Conservation (phyloP, 2,888 invertebrate species). For the Empis stercorea region DNA sequence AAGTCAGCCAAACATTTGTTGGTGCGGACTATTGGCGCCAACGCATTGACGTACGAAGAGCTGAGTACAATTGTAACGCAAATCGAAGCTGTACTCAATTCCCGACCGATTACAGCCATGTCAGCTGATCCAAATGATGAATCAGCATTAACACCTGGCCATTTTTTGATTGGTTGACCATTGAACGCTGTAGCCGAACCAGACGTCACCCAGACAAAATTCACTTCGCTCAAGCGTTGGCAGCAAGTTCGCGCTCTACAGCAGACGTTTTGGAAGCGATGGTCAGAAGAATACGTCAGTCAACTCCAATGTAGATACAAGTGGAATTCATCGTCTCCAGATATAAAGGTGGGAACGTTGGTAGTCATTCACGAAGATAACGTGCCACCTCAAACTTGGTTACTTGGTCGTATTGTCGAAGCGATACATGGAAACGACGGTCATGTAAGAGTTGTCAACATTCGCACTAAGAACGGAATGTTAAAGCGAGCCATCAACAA, state of each 20-base stretch:
- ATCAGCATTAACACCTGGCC: neutral
- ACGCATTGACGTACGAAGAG: too few species aligned
- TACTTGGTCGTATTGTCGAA: constrained; percentile 6
- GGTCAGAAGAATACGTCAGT: constrained; percentile 4
- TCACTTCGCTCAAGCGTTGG: constrained; percentile 3
- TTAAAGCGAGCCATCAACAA: constrained; percentile 4
- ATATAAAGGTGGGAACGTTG: constrained; percentile 1
- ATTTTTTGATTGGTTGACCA: neutral
- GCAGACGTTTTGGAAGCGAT: constrained; percentile 7
- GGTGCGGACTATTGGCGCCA: too few species aligned
- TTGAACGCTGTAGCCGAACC: neutral
- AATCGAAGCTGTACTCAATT: too few species aligned
- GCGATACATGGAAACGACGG: constrained; percentile 3
- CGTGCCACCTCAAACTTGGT: constrained; percentile 6
- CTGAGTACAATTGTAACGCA: too few species aligned
- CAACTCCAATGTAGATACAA: constrained; percentile 8
- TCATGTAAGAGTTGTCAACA: constrained; percentile 4
- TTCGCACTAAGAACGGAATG: constrained; percentile 4
- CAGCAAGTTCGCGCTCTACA: constrained; percentile 4
- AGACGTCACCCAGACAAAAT: neutral
- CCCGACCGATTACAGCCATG: too few species aligned
- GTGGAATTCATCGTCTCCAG: constrained; percentile 1
- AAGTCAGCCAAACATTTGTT: too few species aligned
- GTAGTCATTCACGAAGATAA: constrained; percentile 7
- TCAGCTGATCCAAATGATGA: neutral